These are phyloP conservation scores for Empidonax traillii DNA, from an alignment of 2,113 vertebrate species.

Conservation along the genomic window DNA sequence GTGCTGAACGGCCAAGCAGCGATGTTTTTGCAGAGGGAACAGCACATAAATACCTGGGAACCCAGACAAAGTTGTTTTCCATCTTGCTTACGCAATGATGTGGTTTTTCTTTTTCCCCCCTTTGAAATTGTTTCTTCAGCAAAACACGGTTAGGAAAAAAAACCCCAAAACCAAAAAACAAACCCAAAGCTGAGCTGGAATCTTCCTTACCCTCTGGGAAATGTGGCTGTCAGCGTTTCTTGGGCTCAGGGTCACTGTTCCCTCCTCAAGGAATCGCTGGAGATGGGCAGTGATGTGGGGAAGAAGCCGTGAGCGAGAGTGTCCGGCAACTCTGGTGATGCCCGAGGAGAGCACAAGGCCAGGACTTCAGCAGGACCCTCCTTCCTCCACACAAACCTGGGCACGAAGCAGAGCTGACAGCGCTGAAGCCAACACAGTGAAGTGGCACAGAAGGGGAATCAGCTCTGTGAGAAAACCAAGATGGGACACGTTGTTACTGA, in stretches of 20 bases:
- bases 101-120: neutral
- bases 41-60: constrained; percentile 17
- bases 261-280: neutral
- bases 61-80: neutral
- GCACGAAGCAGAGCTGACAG: neutral
- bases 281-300: neutral
- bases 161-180: neutral
- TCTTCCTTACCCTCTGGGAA: constrained; percentile 1
- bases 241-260: neutral
- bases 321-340: neutral
- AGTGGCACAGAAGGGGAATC: neutral
- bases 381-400: neutral
- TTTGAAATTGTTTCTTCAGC: neutral
- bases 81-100: neutral
- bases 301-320: rapidly evolving
- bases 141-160: neutral
- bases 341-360: neutral
- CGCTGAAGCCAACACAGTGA: neutral
- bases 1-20: neutral
- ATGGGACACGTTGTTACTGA: neutral
- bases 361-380: neutral
- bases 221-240: neutral
- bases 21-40: neutral
- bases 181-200: neutral
- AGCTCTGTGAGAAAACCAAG: neutral